Evolutionary conservation across 2,888 invertebrate species (phyloP), one percentile per base, ranked within the genome.

Genomic region (Conus canariensis): DNA sequence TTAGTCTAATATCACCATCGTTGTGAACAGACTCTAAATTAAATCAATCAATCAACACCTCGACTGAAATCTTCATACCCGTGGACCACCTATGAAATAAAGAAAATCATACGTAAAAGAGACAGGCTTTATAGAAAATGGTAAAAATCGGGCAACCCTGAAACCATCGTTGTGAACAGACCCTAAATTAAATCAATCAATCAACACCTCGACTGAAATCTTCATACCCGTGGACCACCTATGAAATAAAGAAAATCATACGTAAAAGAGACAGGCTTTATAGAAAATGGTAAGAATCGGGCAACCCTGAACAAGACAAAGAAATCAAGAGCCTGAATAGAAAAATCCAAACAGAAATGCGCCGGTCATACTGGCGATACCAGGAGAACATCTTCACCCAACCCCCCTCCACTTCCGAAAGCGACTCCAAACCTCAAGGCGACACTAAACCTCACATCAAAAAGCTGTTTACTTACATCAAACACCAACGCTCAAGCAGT

Each of bases 191-290:
- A 30, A 30, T 30, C 30, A 30, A 30, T 30, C 30, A 30, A 30
- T 30, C 30, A 30, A 30, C 30, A 30, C 30, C 30, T 30, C 30
- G 30, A 30, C 70, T 19, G 70, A 70, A 70, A 22, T 70, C 70
- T 16, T 70, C 70, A 16, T 70, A 70, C 70, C n/a, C 70, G 19
- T 70, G 70, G 70, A 70, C 22, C 70, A 70, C 70, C 19, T 70
- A 70, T 70, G 70, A 70, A 70, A 70, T 70, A 70, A 70, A 70
- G 70, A 70, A 70, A 70, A 70, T 16, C 70, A 70, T 70, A 70
- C 22, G 70, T 22, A 16, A 70, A 70, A 70, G n/a, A 70, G 70
- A 70, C 22, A 70, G 22, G 14, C 70, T 70, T 70, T 70, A 70
- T 70, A 70, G 70, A 14, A 70, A 70, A 70, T 22, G 70, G 70